Conservation (phyloP, 2,888 invertebrate genomes). For the Apodemia zela region DNA sequence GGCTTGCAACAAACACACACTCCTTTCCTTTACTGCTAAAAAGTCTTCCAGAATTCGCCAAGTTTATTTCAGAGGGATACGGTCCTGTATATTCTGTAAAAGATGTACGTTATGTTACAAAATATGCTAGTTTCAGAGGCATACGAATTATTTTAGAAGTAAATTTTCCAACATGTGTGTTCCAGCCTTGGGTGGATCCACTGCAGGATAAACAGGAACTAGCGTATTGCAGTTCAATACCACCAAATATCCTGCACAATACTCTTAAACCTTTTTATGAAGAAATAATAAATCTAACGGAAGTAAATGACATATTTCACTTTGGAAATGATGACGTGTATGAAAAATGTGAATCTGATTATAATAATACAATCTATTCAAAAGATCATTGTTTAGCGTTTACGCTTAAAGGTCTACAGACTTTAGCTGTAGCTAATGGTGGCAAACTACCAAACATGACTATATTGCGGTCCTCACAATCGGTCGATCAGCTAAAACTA, state of each 20-base stretch:
- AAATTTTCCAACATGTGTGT: constrained; percentile 92
- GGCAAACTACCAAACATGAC: constrained; percentile 47
- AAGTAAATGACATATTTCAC: constrained; percentile 88
- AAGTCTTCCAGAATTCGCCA: constrained; percentile 85
- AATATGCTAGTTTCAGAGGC: constrained; percentile 89
- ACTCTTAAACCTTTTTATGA: constrained; percentile 85
- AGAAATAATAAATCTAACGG: constrained; percentile 86
- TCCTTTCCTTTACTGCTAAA: constrained; percentile 92
- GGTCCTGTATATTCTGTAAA: constrained; percentile 85
- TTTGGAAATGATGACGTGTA: constrained; percentile 89
- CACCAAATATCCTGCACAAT: constrained; percentile 85
- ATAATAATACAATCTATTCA: constrained; percentile 82
- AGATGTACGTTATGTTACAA: constrained; percentile 85
- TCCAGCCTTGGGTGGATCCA: constrained; percentile 89
- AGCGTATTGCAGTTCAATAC: constrained; percentile 79
- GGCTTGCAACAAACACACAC: constrained; percentile 93
- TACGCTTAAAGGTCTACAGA: constrained; percentile 80
- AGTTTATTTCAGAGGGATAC: constrained; percentile 89
- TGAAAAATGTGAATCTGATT: constrained; percentile 85
- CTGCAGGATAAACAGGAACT: constrained; percentile 83
- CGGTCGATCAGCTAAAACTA: constrained; percentile 46
- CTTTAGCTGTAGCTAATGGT: constrained; percentile 76
- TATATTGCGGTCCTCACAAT: constrained; percentile 51
- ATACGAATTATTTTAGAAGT: constrained; percentile 92
- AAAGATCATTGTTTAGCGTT: constrained; percentile 87